Base-by-base conservation (phyloP, 2,888 invertebrate genomes). In the Lasioglossum malachurum region DNA sequence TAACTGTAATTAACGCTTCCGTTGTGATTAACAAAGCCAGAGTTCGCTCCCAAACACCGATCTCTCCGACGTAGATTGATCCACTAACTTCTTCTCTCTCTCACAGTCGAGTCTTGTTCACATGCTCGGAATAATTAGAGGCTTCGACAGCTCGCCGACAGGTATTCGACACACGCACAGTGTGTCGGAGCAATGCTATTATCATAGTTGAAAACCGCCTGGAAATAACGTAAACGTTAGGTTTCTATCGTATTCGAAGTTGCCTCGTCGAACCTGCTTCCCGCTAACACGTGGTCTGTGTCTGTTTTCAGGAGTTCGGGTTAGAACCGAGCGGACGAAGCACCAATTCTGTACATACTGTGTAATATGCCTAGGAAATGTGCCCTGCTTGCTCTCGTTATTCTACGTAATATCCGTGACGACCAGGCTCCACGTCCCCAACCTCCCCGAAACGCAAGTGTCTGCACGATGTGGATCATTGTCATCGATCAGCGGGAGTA, bases 351-450 rank as follows among this genome's bases (percentile, higher is more conserved):
- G 94, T 94, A 94, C 91, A 94, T 94, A 94, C 82, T 93, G 93
- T 94, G 93, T 94, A 94, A 94, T 94, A 94, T 94, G 94, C 94
- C 93, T 94, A 94, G 90, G 90, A 93, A 89, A 89, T 90, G 80
- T 86, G 86, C 90, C 90, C 87, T 89, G 91, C 92, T 93, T 91
- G 89, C 87, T 87, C 88, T 91, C 86, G 83, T 90, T 89, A 89
- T 80, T 79, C 76, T 72, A 78, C 83, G 83, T 87, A 83, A 71
- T 38, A 77, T 77, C 77, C 78, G 69, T 35, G 64, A 75, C 73
- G 73, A 78, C 46, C 27, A 75, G 74, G 71, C 67, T 38, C 77
- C 72, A 53, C 46, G 23, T 23, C n/a, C n/a, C 57, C 23, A n/a
- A 23, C 4, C 12, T 1, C 38, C 38, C 23, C 19, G 64, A 84